Evolutionary conservation across 2,113 vertebrate genomes (phyloP), one percentile per base, ranked within the genome.

Genomic region (Leuciscus idus): DNA sequence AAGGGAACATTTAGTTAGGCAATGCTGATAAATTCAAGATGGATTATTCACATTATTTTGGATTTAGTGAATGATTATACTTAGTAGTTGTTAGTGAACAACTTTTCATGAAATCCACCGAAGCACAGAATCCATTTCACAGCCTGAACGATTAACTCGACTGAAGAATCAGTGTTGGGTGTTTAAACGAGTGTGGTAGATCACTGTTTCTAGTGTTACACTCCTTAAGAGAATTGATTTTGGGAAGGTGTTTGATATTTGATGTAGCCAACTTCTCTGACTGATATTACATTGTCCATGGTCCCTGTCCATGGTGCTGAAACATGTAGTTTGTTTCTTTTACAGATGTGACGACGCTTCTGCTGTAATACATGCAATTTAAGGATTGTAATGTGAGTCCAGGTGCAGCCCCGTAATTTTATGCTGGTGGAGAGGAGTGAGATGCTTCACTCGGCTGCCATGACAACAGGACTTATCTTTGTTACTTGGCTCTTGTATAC

Each of bases 381-480:
- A 93, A 94, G 92, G 89, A 91, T 92, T 96, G 95, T 92, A 92
- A 95, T 96, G 96, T 97, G 96, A 97, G 93, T 93, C 95, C 95
- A 94, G 94, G 94, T 92, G 91, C 93, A 94, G 94, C 93, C 93
- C 93, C 92, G 94, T 94, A 95, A 78, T 72, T 73, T 73, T 73
- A 74, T 85, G 90, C 94, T 93, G 95, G 96, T 96, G 97, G 96
- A 91, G 95, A 95, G 96, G 64, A 85, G 96, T 95, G 96, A 94
- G 94, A 96, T 96, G 97, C 95, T 95, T 94, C 95, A 92, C 94
- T 95, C 93, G 90, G 94, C 95, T 95, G 96, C 95, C 95, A 98
- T 98, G 97, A 97, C 97, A 95, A 96, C 94, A 94, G 96, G 97
- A 91, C 96, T 96, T 90, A 92, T 98, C 75, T 94, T 98, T 85